These are phyloP conservation scores for Mesitornis unicolor DNA, from an alignment of 2,113 vertebrate species.

Conservation along the genomic window DNA sequence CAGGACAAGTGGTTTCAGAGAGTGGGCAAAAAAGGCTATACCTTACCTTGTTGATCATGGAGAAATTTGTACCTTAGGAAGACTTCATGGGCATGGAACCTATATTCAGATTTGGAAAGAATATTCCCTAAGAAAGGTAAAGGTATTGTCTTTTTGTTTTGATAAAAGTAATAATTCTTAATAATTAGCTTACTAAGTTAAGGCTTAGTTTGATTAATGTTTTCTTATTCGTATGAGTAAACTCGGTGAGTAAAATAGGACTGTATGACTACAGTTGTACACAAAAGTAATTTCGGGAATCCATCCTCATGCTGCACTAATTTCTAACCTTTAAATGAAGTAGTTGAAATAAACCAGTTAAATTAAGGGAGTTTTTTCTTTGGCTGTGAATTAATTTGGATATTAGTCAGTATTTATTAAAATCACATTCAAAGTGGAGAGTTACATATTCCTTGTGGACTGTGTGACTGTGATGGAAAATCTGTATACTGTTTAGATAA, in stretches of 20 bases:
- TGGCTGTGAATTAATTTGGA: background rate
- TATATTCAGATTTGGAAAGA: conserved; percentile 40
- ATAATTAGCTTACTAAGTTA: background rate
- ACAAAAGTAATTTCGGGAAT: background rate
- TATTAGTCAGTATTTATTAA: background rate
- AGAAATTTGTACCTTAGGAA: conserved; percentile 60
- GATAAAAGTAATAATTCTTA: background rate
- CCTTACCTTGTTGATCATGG: conserved; percentile 53
- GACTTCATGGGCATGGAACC: conserved; percentile 38
- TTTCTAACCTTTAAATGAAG: background rate
- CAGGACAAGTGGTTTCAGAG: conserved; percentile 60
- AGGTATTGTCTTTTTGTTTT: conserved; percentile 25
- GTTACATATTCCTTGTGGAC: background rate
- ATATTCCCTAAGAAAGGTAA: conserved; percentile 43
- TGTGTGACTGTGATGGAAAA: background rate
- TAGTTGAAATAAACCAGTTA: background rate
- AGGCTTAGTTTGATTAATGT: background rate
- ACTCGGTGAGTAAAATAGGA: background rate
- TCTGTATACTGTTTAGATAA: background rate
- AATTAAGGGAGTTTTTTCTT: background rate
- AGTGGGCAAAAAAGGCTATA: conserved; percentile 55
- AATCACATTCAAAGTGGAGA: background rate
- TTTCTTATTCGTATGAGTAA: background rate
- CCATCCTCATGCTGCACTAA: background rate
- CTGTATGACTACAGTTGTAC: background rate